These are phyloP conservation scores for Euzophera pinguis DNA, from an alignment of 2,888 invertebrate species.

Conservation along the genomic window DNA sequence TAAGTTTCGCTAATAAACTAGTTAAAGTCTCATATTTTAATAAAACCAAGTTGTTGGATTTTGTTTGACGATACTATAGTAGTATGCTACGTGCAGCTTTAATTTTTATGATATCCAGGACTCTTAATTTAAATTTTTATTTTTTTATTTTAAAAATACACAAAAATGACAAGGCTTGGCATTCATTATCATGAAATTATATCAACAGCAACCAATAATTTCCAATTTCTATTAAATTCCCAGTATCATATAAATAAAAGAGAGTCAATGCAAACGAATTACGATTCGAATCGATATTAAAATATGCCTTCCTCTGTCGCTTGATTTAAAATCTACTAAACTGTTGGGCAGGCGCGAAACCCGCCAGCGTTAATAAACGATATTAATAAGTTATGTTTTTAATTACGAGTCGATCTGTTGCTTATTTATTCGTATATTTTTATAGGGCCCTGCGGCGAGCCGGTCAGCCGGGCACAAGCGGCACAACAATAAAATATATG, in stretches of 20 bases:
- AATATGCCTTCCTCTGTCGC: constrained; percentile 28
- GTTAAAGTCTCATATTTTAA: background rate
- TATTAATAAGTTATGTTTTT: constrained; percentile 79
- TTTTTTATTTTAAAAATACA: no score
- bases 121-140: no score
- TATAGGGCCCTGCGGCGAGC: constrained; percentile 72
- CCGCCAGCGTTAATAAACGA: constrained; percentile 73
- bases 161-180: no score
- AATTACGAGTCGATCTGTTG: constrained; percentile 68
- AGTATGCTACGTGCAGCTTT: no score
- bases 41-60: background rate
- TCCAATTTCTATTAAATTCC: background rate
- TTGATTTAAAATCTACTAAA: constrained; percentile 24
- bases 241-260: background rate
- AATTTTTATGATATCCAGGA: no score
- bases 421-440: constrained; percentile 78
- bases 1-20: background rate
- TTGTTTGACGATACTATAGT: background rate
- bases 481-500: constrained; percentile 67
- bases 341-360: constrained; percentile 59
- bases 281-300: constrained; percentile 21
- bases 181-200: background rate
- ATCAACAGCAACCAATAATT: background rate
- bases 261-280: constrained; percentile 10
- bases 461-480: constrained; percentile 31